Evolutionary conservation across 92 coral and sea anemone genomes (phyloP).

Genomic region (Phenganax subtilis): DNA sequence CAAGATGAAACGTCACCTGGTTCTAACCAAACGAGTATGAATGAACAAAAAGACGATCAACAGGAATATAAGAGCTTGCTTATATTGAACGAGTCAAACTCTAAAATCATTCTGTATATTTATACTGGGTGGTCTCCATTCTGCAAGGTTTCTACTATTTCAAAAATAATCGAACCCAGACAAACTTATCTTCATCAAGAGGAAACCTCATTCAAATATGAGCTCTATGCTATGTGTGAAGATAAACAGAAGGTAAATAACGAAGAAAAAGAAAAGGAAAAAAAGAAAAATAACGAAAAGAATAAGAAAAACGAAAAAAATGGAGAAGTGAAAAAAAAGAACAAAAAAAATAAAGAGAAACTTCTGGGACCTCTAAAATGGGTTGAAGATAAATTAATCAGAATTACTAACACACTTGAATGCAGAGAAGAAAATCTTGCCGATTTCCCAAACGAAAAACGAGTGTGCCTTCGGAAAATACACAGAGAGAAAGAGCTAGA

Average conservation of each 20-base stretch:
- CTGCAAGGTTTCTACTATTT: background rate
- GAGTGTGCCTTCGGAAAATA: constrained; percentile 35
- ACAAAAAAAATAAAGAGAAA: background rate
- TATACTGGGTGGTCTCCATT: background rate
- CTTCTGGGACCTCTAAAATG: background rate
- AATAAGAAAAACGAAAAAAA: background rate
- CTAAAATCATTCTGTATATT: background rate
- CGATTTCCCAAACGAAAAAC: background rate
- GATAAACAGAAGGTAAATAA: background rate
- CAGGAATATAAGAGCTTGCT: background rate
- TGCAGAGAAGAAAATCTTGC: background rate
- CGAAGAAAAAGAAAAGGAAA: too few relatives aligned
- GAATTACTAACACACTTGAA: background rate
- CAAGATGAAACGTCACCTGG: background rate
- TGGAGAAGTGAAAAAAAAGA: too few relatives aligned
- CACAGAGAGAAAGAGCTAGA: constrained; percentile 39
- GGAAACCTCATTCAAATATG: background rate
- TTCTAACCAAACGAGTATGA: background rate
- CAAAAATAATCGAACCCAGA: background rate
- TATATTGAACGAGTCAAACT: background rate
- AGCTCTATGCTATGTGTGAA: background rate
- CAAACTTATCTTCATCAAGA: background rate
- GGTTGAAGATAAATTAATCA: constrained; percentile 9
- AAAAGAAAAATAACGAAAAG: too few relatives aligned
- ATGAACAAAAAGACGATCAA: background rate